A percentile compares a stretch with the other conserved stretches of the same genome.
Evolutionary conservation across 2,888 invertebrate genomes (phyloP).

Genomic region (Zonitis immaculata): DNA sequence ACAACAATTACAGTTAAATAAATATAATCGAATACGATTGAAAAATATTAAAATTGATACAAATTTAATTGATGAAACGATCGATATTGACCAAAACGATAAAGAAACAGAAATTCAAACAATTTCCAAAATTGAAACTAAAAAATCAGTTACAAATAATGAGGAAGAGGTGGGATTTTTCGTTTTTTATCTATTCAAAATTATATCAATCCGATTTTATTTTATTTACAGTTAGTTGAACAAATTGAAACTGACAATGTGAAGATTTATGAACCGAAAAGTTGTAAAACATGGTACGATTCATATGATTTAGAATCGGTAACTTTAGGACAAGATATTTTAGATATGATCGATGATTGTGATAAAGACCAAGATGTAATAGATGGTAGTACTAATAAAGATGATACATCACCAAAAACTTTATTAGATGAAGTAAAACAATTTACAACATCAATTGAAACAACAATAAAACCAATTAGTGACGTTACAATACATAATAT

Average conservation of each 20-base stretch:
- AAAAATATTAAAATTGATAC: constrained; percentile 23
- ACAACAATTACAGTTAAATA: not conserved
- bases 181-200: no score
- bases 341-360: constrained; percentile 42
- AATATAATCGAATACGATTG: constrained; percentile 21
- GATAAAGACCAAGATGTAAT: constrained; percentile 9
- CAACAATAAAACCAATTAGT: constrained; percentile 39
- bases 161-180: not conserved
- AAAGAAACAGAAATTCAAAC: not conserved
- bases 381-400: constrained; percentile 12
- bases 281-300: constrained; percentile 56
- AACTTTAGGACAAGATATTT: constrained; percentile 57
- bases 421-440: constrained; percentile 37
- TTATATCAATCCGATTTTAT: no score
- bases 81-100: not conserved
- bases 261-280: constrained; percentile 50
- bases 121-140: no score
- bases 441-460: constrained; percentile 38
- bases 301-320: constrained; percentile 59
- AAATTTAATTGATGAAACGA: not conserved
- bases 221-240: not conserved
- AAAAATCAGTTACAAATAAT: no score
- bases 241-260: constrained; percentile 39
- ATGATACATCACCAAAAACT: constrained; percentile 21
- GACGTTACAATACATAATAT: constrained; percentile 46